Evolutionary conservation across 2,797 vertebrate species (phyloP).

Genomic region (Monodelphis domestica): DNA sequence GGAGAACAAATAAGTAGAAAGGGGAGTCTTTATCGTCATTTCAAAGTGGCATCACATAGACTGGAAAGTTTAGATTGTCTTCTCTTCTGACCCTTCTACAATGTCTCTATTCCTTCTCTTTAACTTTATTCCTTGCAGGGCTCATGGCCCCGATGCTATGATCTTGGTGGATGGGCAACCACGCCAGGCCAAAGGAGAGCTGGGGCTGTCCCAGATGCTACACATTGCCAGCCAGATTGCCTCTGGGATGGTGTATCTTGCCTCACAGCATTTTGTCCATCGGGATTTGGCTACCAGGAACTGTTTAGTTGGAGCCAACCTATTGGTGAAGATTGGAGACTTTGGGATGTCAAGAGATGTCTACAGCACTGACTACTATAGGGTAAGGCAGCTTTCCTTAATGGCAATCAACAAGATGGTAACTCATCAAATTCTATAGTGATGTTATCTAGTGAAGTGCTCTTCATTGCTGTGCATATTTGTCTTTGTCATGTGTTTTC

Average conservation of each 20-base stretch:
- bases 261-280: constrained; percentile 98
- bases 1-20: background rate
- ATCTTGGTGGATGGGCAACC: constrained; percentile 98
- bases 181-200: constrained; percentile 95
- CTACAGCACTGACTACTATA: constrained; percentile 99
- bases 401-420: constrained; percentile 46
- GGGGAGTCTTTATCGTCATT: background rate
- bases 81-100: constrained; percentile 55
- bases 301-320: constrained; percentile 96
- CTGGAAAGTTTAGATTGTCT: background rate
- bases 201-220: constrained; percentile 97
- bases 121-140: constrained; percentile 84
- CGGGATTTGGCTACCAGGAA: constrained; percentile 99
- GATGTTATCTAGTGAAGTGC: background rate
- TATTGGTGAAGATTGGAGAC: constrained; percentile 99
- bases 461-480: constrained; percentile 36
- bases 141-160: constrained; percentile 97
- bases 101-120: constrained; percentile 52
- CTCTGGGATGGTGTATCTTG: constrained; percentile 98
- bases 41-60: background rate
- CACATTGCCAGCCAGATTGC: constrained; percentile 97
- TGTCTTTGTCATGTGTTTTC: constrained; percentile 65
- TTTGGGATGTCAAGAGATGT: constrained; percentile 99
- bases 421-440: background rate
- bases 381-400: constrained; percentile 88